phyloP scores from a whole-genome alignment of 2,797 vertebrate species.

The Melopsittacus undulatus region DNA sequence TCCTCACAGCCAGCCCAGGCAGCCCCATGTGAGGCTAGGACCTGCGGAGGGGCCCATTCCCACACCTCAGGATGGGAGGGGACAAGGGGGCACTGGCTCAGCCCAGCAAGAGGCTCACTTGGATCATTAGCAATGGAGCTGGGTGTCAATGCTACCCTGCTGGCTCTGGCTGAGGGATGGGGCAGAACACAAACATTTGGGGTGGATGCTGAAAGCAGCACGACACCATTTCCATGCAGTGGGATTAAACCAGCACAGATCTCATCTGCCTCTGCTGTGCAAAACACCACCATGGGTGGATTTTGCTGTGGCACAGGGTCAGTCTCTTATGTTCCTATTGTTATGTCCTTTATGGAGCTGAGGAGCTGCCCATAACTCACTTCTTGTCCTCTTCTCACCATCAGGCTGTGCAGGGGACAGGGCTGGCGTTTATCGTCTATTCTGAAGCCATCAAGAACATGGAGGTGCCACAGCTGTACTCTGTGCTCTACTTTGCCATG shows the following conservation, averaged over 20 bases:
- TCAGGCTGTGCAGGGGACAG: constrained; percentile 91
- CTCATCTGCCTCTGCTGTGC: not conserved
- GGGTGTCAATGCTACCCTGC: not conserved
- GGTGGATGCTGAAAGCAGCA: rapidly evolving
- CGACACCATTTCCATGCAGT: rapidly evolving
- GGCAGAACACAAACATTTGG: not conserved
- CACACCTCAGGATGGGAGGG: not conserved
- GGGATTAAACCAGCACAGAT: rapidly evolving
- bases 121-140: not conserved
- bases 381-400: rapidly evolving
- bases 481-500: constrained; percentile 92
- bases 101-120: rapidly evolving
- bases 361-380: not conserved
- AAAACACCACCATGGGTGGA: rapidly evolving
- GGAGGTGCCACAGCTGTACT: constrained; percentile 91
- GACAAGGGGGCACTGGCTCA: rapidly evolving
- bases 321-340: not conserved
- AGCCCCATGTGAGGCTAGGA: rapidly evolving
- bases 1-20: not conserved
- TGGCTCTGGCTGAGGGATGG: not conserved
- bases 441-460: constrained; percentile 94
- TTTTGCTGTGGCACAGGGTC: not conserved
- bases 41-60: not conserved
- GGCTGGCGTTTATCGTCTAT: constrained; percentile 93
- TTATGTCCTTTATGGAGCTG: rapidly evolving